A percentile compares a stretch with the other conserved stretches of the same genome.
These are phyloP conservation scores for Otolemur garnettii DNA, from an alignment of 2,113 vertebrate genomes.

Conservation along the genomic window DNA sequence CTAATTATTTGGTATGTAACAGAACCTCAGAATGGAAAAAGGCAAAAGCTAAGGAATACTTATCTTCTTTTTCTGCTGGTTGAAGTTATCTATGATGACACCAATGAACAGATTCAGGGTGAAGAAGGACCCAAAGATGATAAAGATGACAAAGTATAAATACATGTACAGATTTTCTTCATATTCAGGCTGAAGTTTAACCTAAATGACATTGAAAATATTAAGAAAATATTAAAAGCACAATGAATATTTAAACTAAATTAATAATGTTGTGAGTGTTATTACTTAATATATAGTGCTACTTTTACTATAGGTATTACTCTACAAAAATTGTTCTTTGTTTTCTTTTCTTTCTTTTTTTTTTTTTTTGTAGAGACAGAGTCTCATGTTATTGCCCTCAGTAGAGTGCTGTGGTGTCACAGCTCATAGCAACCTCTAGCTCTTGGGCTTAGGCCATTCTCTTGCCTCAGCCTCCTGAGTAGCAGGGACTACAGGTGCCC, in stretches of 20 bases:
- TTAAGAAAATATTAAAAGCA: constrained; percentile 59
- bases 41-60: constrained; percentile 88
- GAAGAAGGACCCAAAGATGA: constrained; percentile 99
- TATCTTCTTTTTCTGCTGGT: constrained; percentile 99
- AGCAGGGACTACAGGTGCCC: too few relatives aligned
- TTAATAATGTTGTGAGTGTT: neutral
- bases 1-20: neutral
- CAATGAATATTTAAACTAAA: constrained; percentile 1
- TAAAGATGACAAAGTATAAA: constrained; percentile 97
- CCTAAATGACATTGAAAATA: constrained; percentile 86
- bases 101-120: constrained; percentile 99
- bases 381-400: too few relatives aligned
- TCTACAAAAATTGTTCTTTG: constrained; percentile 34
- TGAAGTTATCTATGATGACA: constrained; percentile 99
- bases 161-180: constrained; percentile 95
- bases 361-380: too few relatives aligned
- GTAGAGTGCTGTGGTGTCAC: too few relatives aligned
- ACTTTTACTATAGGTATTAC: neutral
- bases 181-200: constrained; percentile 92
- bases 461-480: too few relatives aligned
- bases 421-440: too few relatives aligned
- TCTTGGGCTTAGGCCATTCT: too few relatives aligned
- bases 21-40: neutral
- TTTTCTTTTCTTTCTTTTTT: too few relatives aligned
- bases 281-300: neutral